Evolutionary conservation across 1,140 invertebrate species (phyloP).

Genomic region (Phortica variegata): DNA sequence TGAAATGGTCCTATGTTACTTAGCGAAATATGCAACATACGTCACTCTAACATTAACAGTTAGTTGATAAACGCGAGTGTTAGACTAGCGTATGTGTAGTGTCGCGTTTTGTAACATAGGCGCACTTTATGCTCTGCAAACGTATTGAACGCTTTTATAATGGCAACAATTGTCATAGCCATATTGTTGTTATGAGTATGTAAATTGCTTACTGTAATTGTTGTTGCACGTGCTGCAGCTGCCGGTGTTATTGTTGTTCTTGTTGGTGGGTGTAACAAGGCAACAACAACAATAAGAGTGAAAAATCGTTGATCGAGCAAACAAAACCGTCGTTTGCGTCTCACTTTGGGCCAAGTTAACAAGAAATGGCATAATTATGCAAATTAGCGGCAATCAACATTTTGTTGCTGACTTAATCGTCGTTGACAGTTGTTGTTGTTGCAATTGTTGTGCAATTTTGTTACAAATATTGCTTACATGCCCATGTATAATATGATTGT

Average conservation of each 20-base stretch:
- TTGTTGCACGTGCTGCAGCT: conserved; percentile 27
- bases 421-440: conserved; percentile 6
- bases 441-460: neutral
- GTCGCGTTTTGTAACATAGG: too few relatives aligned
- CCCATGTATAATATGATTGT: conserved; percentile 32
- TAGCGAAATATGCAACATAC: too few relatives aligned
- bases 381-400: conserved; percentile 46
- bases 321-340: conserved; percentile 19
- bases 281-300: conserved; percentile 3
- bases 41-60: too few relatives aligned
- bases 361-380: conserved; percentile 55
- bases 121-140: too few relatives aligned
- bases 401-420: conserved; percentile 6
- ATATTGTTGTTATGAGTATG: too few relatives aligned
- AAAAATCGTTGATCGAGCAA: conserved; percentile 6
- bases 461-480: conserved; percentile 29
- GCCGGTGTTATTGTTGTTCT: conserved; percentile 13
- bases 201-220: too few relatives aligned
- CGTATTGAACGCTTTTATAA: too few relatives aligned
- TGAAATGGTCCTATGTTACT: too few relatives aligned
- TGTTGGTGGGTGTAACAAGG: conserved; percentile 20
- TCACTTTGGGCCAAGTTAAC: conserved; percentile 51
- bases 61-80: too few relatives aligned
- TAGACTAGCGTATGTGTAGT: too few relatives aligned
- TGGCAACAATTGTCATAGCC: too few relatives aligned